These are phyloP conservation scores for Cephalophus harveyi DNA, from an alignment of 2,113 vertebrate genomes.

Conservation along the genomic window DNA sequence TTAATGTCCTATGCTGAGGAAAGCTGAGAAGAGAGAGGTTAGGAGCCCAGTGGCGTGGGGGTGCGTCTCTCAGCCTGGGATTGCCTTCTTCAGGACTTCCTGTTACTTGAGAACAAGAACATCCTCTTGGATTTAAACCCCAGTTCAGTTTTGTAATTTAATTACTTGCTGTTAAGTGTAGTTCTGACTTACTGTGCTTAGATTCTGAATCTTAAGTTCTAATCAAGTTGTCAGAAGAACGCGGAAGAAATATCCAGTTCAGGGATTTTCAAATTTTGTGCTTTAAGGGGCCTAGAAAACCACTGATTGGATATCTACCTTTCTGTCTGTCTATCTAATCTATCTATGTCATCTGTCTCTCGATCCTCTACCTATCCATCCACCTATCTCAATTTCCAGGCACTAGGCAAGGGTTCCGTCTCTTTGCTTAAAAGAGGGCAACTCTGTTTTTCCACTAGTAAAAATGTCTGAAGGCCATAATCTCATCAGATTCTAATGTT, in stretches of 20 bases:
- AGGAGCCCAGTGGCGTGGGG: rapidly evolving
- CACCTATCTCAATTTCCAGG: background rate
- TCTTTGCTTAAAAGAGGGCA: background rate
- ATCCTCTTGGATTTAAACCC: background rate
- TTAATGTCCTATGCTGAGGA: background rate
- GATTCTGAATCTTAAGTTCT: background rate
- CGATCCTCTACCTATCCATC: background rate
- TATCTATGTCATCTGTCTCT: background rate
- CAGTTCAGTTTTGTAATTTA: background rate
- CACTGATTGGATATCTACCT: background rate
- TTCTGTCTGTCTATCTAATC: background rate
- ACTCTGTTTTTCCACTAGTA: background rate
- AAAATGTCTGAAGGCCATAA: background rate
- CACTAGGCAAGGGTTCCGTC: background rate
- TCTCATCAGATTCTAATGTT: background rate
- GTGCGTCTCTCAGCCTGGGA: background rate
- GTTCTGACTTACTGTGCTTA: background rate
- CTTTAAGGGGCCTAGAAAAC: background rate
- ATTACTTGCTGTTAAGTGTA: background rate
- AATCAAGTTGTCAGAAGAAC: background rate
- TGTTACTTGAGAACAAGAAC: background rate
- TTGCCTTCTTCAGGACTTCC: background rate
- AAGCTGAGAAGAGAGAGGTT: background rate
- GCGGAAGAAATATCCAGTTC: background rate
- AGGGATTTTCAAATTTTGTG: background rate